Evolutionary conservation across 2,797 vertebrate genomes (phyloP), one percentile per base, ranked within the genome.

Genomic region (Sebastolobus altivelis): DNA sequence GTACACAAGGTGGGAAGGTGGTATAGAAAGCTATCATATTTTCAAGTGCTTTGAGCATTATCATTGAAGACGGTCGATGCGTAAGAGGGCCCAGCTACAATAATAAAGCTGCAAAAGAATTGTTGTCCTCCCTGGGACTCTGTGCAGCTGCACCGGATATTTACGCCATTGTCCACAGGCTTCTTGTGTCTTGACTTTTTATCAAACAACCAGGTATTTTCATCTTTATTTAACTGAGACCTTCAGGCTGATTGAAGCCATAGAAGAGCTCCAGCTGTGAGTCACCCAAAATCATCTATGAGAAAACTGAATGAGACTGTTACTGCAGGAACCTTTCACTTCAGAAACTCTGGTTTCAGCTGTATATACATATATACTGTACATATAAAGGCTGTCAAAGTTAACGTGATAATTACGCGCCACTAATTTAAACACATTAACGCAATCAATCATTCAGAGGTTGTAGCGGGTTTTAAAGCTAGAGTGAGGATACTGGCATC

Each of bases 381-480:
- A 18, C 43, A 43, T 43, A 43, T 3, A 8, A 46, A 18, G 43
- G 43, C 43, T 46, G 16, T 18, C 16, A 46, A 18, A 46, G 43
- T 0, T 46, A 18, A 46, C 16, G 43, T 46, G 16, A 46, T 46
- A 46, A 18, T 18, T 18, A 46, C 7, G 16, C 43, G 43, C 43
- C 16, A 18, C 43, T 46, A 0, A 46, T 46, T 46, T 46, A 18
- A 18, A 0, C 16, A 18, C 43, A 46, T 46, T 0, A 46, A 46
- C 3, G 43, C 43, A 18, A 46, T 46, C 16, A 46, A 18, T 46
- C 43, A 18, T 46, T 46, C 43, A 46, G 16, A 46, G 43, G 43
- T 46, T 46, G 16, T 18, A 46, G 16, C 0, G 16, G 43, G 43
- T 46, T 46, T 46, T 18, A 46, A 18, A 46, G 16, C 43, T 46